Percentiles rank a stretch among this genome's conserved stretches.
Evolutionary conservation across 1,140 invertebrate genomes (phyloP).

Genomic region (Drosophila obscura): DNA sequence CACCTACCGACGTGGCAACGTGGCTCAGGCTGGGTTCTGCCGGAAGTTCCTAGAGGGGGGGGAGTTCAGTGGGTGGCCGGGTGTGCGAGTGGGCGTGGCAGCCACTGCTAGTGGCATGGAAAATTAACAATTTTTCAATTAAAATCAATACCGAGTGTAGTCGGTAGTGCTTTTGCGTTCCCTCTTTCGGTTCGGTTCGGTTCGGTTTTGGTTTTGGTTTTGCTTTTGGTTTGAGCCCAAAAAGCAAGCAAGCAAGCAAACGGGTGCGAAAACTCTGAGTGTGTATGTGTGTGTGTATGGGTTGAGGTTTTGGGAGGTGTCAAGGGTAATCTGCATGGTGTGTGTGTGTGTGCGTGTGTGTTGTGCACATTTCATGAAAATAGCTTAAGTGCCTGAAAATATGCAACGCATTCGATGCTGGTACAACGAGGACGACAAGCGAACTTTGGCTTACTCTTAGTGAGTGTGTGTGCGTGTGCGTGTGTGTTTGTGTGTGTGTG

Average conservation of each 20-base stretch:
- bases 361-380: constrained; percentile 72
- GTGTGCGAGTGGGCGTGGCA: constrained; percentile 43
- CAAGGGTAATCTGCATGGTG: constrained; percentile 50
- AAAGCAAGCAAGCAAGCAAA: constrained; percentile 18
- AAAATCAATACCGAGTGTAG: constrained; percentile 79
- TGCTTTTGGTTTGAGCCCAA: constrained; percentile 8
- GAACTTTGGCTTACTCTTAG: neutral
- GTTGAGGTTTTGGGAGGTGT: constrained; percentile 6
- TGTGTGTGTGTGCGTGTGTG: constrained; percentile 43
- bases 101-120: constrained; percentile 75
- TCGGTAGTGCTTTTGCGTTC: constrained; percentile 28
- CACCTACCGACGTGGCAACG: no score
- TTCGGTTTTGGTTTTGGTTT: neutral
- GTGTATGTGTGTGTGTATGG: constrained; percentile 3
- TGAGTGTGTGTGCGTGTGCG: constrained; percentile 3
- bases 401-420: constrained; percentile 67
- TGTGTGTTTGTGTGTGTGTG: constrained; percentile 7
- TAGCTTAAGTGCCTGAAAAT: constrained; percentile 81
- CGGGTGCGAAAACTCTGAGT: neutral
- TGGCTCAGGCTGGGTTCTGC: no score
- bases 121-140: constrained; percentile 83
- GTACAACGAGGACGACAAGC: constrained; percentile 4
- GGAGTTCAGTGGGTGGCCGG: constrained; percentile 11
- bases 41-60: no score
- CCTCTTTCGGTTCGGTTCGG: constrained; percentile 8